Evolutionary conservation across 2,797 vertebrate genomes (phyloP).

Genomic region (Cottoperca gobio): DNA sequence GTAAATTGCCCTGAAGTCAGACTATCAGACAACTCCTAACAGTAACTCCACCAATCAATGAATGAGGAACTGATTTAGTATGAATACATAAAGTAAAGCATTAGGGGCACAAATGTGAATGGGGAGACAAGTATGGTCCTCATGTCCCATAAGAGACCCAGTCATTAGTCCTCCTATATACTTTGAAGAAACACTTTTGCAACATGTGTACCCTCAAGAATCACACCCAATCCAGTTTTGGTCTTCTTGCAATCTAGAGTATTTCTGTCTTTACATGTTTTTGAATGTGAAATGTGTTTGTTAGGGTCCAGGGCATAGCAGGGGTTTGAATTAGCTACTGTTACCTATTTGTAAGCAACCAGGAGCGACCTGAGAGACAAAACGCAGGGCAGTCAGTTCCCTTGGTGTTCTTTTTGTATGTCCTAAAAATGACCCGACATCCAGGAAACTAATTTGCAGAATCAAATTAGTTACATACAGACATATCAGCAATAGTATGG

Average conservation of each 20-base stretch:
- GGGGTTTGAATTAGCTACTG: background rate
- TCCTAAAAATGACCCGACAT: background rate
- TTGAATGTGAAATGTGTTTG: conserved; percentile 58
- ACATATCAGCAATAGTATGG: background rate
- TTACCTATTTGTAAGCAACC: background rate
- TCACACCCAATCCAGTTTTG: conserved; percentile 22
- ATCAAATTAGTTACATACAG: background rate
- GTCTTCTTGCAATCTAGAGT: conserved; percentile 31
- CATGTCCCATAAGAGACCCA: background rate
- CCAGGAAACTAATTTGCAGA: background rate
- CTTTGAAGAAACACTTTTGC: background rate
- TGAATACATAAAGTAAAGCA: background rate
- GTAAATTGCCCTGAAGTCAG: background rate
- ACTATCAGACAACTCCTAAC: background rate
- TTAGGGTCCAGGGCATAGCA: background rate
- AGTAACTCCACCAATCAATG: background rate
- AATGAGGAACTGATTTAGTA: background rate
- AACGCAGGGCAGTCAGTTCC: background rate
- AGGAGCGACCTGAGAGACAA: background rate
- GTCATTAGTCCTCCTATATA: background rate
- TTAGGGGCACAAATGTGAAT: background rate
- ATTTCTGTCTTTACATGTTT: conserved; percentile 62
- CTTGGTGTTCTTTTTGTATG: no score
- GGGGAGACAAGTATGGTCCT: background rate
- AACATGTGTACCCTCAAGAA: conserved; percentile 34